Evolutionary conservation across 2,113 vertebrate genomes (phyloP).

Genomic region (Psittacara wagleri): DNA sequence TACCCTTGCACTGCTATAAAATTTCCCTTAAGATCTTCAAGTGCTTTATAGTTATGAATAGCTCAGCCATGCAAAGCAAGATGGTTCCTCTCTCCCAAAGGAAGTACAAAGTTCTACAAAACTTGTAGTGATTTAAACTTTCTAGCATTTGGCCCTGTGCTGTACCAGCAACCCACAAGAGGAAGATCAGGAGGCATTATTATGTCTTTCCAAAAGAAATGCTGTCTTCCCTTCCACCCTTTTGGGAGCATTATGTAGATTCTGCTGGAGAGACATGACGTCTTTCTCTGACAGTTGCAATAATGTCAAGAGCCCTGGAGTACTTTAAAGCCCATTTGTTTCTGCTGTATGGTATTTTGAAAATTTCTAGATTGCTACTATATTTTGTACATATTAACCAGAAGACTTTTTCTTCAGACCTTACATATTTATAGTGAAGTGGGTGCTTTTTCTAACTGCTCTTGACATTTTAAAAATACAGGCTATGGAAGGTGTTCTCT

Average conservation of each 20-base stretch:
- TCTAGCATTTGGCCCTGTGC: neutral
- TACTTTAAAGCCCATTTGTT: neutral
- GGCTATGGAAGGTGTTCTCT: neutral
- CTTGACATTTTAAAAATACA: neutral
- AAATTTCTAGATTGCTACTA: neutral
- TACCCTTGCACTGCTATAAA: neutral
- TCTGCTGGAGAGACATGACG: neutral
- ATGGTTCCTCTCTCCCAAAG: neutral
- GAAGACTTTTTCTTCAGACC: neutral
- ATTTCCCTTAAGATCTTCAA: neutral
- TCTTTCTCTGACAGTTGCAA: neutral
- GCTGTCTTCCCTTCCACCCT: neutral
- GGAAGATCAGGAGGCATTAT: neutral
- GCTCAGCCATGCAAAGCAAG: neutral
- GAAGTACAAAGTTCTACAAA: neutral
- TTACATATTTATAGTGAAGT: neutral
- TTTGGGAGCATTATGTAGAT: neutral
- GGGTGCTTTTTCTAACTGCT: neutral
- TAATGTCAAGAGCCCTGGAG: slow-evolving; percentile 22
- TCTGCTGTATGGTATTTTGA: neutral
- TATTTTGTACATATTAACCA: neutral
- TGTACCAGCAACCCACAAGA: neutral
- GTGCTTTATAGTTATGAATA: neutral
- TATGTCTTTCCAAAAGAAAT: neutral
- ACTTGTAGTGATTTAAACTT: neutral